These are phyloP conservation scores for Idaea straminata DNA, from an alignment of 2,888 invertebrate species.

Conservation along the genomic window DNA sequence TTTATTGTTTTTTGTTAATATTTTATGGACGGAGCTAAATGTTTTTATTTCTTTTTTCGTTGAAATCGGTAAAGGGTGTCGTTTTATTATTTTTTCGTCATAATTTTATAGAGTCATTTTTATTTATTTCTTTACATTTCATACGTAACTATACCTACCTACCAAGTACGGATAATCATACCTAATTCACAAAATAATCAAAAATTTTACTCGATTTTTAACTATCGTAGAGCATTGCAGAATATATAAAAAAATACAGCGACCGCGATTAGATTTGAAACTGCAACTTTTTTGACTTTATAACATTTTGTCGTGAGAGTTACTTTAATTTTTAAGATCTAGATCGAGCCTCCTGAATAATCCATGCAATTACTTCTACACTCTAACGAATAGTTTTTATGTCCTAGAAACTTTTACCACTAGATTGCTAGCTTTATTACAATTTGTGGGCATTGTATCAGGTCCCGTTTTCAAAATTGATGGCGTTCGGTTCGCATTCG, in stretches of 20 bases:
- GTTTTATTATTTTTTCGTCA: background rate
- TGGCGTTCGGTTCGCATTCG: background rate
- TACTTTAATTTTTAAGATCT: too few relatives aligned
- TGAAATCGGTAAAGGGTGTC: background rate
- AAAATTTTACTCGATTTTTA: too few relatives aligned
- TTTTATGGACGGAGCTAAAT: conserved; percentile 10
- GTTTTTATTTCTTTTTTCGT: conserved; percentile 3
- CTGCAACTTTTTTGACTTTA: too few relatives aligned
- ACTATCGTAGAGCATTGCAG: too few relatives aligned
- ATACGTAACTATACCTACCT: background rate
- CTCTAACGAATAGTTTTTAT: background rate
- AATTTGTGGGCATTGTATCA: background rate
- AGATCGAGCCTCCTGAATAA: background rate
- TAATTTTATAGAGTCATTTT: background rate
- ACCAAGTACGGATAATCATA: too few relatives aligned
- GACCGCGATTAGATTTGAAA: too few relatives aligned
- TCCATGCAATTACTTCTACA: background rate
- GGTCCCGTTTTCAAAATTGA: background rate
- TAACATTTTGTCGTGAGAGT: too few relatives aligned
- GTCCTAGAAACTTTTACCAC: background rate
- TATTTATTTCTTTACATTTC: background rate
- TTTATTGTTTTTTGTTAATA: conserved; percentile 28
- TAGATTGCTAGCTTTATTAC: background rate
- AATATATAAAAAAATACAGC: too few relatives aligned
- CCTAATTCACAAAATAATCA: too few relatives aligned